Percentiles rank a stretch among this genome's conserved stretches.
Conservation (phyloP, 2,888 invertebrate species). For the Vanessa cardui region DNA sequence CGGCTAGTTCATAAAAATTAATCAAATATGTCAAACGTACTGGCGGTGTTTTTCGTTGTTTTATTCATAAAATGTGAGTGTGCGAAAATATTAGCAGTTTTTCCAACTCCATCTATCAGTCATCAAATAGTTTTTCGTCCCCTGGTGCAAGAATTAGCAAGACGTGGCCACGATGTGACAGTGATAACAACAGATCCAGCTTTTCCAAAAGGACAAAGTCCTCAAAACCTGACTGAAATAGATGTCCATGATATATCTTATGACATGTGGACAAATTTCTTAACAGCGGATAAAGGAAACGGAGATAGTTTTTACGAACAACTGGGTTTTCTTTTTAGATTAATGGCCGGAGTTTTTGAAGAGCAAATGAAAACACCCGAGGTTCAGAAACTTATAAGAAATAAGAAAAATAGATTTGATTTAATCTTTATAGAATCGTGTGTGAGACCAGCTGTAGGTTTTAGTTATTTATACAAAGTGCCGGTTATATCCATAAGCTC, state of each 20-base stretch:
- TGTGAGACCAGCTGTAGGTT: conserved; percentile 39
- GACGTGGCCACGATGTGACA: conserved; percentile 61
- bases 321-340: conserved; percentile 15
- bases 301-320: not conserved
- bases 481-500: conserved; percentile 52
- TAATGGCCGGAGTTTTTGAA: conserved; percentile 26
- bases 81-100: conserved; percentile 56
- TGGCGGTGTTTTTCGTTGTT: not conserved
- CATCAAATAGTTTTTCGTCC: conserved; percentile 49
- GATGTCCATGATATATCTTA: conserved; percentile 57
- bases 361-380: conserved; percentile 25
- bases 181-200: conserved; percentile 58
- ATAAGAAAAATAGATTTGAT: conserved; percentile 45
- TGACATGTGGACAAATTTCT: conserved; percentile 34
- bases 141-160: conserved; percentile 54
- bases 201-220: conserved; percentile 48
- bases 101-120: conserved; percentile 62
- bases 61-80: conserved; percentile 30
- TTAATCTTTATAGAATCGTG: conserved; percentile 49
- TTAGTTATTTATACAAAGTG: conserved; percentile 47
- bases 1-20: too few relatives aligned
- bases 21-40: too few relatives aligned
- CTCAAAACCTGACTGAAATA: conserved; percentile 55
- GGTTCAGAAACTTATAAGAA: conserved; percentile 29
- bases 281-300: conserved; percentile 7